Base-by-base conservation (phyloP, 2,888 invertebrate genomes). In the Cloeon dipterum region DNA sequence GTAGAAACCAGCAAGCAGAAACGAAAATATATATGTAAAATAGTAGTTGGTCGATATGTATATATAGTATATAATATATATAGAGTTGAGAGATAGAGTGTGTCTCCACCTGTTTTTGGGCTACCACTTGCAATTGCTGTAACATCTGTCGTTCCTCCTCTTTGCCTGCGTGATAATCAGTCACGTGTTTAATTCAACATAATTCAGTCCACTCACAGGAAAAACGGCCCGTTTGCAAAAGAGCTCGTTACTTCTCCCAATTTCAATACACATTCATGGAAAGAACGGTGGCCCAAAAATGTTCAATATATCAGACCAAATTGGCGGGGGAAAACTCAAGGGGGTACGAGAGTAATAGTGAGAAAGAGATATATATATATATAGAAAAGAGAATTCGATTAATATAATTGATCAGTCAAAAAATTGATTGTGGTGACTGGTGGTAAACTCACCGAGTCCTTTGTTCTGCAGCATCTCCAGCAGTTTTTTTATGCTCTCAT, bases 381-480 rank as follows among this genome's bases (percentile, higher is more conserved):
- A n/a, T n/a, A n/a, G n/a, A n/a, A n/a, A n/a, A n/a, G n/a, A n/a
- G n/a, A n/a, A n/a, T n/a, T n/a, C n/a, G n/a, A n/a, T n/a, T n/a
- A n/a, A n/a, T n/a, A n/a, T n/a, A n/a, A n/a, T n/a, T n/a, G n/a
- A n/a, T n/a, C n/a, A n/a, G n/a, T n/a, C n/a, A 14, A 36, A 36
- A 26, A 21, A 23, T 16, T 13, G 20, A 34, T 14, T 20, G 33
- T 32, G 13, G 13, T 4, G 29, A 19, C 35, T 18, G 34, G 26
- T 18, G 32, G 36, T 37, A 26, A 38, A 63, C 83, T 71, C 66
- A 86, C 88, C 86, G 71, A 88, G 81, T 58, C 89, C 89, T 65
- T 89, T 91, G 57, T 82, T 88, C 60, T 94, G 93, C 41, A 96
- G 70, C 91, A 96, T 93, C 66, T 96, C 94, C 52, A 96, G 68